Percentiles rank a stretch among this genome's conserved stretches.
Evolutionary conservation across 2,113 vertebrate genomes (phyloP).

Genomic region (Dolichallabes microphthalmus): DNA sequence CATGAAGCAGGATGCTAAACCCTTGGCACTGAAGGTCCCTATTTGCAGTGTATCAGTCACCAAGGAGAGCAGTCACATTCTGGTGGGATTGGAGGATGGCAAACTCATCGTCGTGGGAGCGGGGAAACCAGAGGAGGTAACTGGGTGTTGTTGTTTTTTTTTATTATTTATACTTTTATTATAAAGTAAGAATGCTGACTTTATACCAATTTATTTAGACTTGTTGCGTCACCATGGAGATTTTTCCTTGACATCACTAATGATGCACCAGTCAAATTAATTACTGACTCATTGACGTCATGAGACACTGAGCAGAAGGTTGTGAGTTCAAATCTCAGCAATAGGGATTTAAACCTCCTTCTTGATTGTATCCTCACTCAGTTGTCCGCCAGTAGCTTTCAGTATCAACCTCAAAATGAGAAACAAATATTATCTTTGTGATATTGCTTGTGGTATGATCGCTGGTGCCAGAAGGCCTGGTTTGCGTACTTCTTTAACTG

Average conservation of each 20-base stretch:
- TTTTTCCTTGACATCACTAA: neutral
- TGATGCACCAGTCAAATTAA: neutral
- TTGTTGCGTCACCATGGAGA: neutral
- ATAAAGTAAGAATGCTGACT: neutral
- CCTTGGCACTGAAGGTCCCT: conserved; percentile 85
- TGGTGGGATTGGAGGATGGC: conserved; percentile 91
- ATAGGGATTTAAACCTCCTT: no score
- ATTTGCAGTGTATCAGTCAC: conserved; percentile 88
- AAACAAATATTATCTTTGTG: neutral
- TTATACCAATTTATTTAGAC: no score
- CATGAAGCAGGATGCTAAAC: conserved; percentile 67
- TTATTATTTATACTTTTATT: neutral
- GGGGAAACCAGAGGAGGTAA: conserved; percentile 90
- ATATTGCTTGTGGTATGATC: no score
- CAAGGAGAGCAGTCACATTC: conserved; percentile 92
- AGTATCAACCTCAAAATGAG: neutral
- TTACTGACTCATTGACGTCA: neutral
- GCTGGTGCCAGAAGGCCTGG: neutral
- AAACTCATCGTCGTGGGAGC: conserved; percentile 96
- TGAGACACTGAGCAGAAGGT: no score
- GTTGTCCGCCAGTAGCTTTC: no score
- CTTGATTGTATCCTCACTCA: no score
- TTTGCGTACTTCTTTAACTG: neutral
- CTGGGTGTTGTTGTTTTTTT: conserved; percentile 47
- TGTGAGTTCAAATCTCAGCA: no score